These are phyloP conservation scores for Timema cristinae DNA, from an alignment of 2,888 invertebrate species.

Conservation along the genomic window DNA sequence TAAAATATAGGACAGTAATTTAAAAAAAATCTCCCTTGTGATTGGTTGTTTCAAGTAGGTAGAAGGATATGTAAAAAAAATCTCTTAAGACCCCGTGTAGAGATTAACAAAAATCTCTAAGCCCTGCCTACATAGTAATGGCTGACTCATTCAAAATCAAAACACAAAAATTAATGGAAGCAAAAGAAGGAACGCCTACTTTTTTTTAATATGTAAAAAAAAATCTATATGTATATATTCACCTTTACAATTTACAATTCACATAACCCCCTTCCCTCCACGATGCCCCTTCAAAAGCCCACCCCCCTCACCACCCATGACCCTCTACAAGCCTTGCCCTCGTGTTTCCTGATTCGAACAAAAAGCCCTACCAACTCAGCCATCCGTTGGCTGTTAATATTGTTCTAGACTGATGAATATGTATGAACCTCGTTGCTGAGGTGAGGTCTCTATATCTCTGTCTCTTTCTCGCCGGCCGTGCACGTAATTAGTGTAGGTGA, in stretches of 20 bases:
- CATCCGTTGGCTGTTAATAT: not conserved
- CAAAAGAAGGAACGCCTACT: conserved; percentile 10
- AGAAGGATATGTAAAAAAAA: no score
- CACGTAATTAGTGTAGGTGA: conserved; percentile 13
- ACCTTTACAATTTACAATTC: conserved; percentile 17
- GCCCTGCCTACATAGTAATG: conserved; percentile 30
- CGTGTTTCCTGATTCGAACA: not conserved
- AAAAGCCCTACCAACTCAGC: not conserved
- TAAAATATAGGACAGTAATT: no score
- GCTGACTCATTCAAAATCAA: conserved; percentile 24
- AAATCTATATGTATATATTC: not conserved
- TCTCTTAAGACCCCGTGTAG: no score
- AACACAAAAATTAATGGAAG: conserved; percentile 14
- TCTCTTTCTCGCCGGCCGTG: no score
- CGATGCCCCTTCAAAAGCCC: not conserved
- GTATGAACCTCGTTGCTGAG: not conserved
- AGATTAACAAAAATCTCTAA: not conserved
- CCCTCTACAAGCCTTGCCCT: not conserved
- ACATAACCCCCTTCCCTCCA: not conserved
- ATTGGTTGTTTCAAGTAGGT: conserved; percentile 20
- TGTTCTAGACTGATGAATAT: conserved; percentile 12
- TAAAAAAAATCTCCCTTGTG: conserved; percentile 19
- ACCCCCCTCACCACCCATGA: not conserved
- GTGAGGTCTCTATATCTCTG: no score
- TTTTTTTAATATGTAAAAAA: not conserved